A percentile compares a stretch with the other conserved stretches of the same genome.
These are phyloP conservation scores for Daphoenositta chrysoptera DNA, from an alignment of 2,113 vertebrate genomes.

Conservation along the genomic window DNA sequence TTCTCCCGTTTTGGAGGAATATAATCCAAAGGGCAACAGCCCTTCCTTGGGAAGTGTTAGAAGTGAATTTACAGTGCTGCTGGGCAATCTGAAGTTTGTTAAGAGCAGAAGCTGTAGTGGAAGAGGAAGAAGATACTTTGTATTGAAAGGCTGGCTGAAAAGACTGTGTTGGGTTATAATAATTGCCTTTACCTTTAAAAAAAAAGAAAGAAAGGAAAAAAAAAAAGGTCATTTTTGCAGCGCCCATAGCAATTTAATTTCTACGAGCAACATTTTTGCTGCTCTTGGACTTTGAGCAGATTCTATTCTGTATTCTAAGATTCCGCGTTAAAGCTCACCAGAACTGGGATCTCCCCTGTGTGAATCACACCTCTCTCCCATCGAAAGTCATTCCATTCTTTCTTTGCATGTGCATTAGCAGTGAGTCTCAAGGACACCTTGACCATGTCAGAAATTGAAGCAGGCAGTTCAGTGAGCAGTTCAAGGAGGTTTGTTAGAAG, in stretches of 20 bases:
- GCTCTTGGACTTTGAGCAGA: background rate
- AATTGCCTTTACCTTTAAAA: background rate
- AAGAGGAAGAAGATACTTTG: background rate
- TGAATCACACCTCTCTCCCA: background rate
- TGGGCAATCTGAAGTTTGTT: background rate
- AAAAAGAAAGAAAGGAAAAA: background rate
- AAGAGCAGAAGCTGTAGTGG: background rate
- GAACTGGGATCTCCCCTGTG: background rate
- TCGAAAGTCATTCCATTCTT: background rate
- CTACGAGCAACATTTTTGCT: background rate
- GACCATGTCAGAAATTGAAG: background rate
- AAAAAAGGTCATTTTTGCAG: background rate
- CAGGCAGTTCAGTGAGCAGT: background rate
- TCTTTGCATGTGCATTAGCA: background rate
- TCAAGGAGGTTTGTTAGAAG: background rate
- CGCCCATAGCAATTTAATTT: background rate
- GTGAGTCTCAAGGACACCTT: constrained; percentile 1
- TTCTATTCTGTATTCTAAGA: background rate
- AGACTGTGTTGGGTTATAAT: background rate
- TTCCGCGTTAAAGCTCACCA: rapidly evolving
- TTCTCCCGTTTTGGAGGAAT: constrained; percentile 45
- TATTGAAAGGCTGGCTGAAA: background rate
- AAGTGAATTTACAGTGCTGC: constrained; percentile 52
- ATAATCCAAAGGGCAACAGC: constrained; percentile 43
- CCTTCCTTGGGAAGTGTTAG: background rate